These are phyloP conservation scores for Hiodon alosoides DNA, from an alignment of 2,113 vertebrate species.

Conservation along the genomic window DNA sequence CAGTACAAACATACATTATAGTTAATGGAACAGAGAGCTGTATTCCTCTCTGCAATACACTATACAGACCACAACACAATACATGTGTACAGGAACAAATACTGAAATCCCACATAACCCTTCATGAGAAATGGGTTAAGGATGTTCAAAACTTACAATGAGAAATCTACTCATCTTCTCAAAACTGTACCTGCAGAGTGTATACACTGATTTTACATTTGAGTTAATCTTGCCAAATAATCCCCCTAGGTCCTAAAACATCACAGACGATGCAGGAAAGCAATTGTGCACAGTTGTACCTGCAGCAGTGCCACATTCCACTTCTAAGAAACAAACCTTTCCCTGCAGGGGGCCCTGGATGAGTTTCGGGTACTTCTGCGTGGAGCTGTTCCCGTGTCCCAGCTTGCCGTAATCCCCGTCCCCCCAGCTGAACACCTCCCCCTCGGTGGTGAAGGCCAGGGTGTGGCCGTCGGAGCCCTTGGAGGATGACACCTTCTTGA, in stretches of 20 bases:
- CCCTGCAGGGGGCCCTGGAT: conserved; percentile 78
- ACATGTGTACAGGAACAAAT: background rate
- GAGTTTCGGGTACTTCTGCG: conserved; percentile 79
- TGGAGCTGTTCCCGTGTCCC: conserved; percentile 79
- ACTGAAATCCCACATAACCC: background rate
- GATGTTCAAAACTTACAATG: too few species aligned
- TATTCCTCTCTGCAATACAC: background rate
- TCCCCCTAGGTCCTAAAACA: too few species aligned
- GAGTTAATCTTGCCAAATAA: too few species aligned
- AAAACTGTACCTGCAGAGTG: too few species aligned
- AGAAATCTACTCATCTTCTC: too few species aligned
- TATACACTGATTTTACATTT: too few species aligned
- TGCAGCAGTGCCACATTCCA: background rate
- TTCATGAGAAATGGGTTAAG: too few species aligned
- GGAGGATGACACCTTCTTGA: conserved; percentile 78
- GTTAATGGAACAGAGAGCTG: too few species aligned
- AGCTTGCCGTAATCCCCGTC: conserved; percentile 79
- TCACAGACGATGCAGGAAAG: too few species aligned
- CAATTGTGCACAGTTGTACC: too few species aligned
- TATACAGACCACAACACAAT: background rate
- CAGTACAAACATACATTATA: background rate
- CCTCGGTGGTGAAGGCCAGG: conserved; percentile 76
- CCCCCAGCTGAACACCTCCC: conserved; percentile 81
- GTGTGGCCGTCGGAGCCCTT: conserved; percentile 83
- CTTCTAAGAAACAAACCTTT: conserved; percentile 57